Evolutionary conservation across 2,888 invertebrate genomes (phyloP), one percentile per base, ranked within the genome.

Genomic region (Macrosoma leucophasiata): DNA sequence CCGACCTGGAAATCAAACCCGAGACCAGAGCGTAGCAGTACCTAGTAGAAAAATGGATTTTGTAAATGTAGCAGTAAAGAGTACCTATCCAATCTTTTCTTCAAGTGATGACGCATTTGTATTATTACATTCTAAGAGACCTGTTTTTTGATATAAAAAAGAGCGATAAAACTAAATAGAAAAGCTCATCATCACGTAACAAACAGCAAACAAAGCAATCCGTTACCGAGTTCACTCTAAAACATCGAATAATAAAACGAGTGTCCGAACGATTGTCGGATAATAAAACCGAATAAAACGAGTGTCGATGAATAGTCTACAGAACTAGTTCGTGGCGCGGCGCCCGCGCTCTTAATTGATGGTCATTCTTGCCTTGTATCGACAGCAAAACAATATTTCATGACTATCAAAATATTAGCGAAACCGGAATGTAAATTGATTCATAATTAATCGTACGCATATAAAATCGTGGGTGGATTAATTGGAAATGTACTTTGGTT

Each of bases 291-390:
- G 7, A 17, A 5, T 5, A 63, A 58, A 65, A 50, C 54, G 46
- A 50, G 53, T 47, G 48, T 44, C 55, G 37, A 26, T 21, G 52
- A 55, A 65, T 67, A 59, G 61, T 62, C 66, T 64, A 62, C 60
- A 63, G 55, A 73, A 70, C 73, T 73, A 70, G 76, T 72, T 52
- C 60, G 56, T 13, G 28, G 29, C 39, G 37, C 61, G 66, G 73
- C 72, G 70, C 74, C 70, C 68, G 75, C 68, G 68, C 68, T 50
- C 47, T 72, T 75, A 78, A 79, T 78, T 73, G 74, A 59, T 62
- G 58, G 58, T 50, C 61, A 53, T 58, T 62, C 60, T 58, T 44
- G 40, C 41, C n/a, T n/a, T 41, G 61, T 49, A 75, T 47, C 51
- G 77, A 55, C 46, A 60, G 67, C 78, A 78, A 56, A 67, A 60